Evolutionary conservation across 2,113 vertebrate genomes (phyloP), one percentile per base, ranked within the genome.

Genomic region (Cololabis saira): DNA sequence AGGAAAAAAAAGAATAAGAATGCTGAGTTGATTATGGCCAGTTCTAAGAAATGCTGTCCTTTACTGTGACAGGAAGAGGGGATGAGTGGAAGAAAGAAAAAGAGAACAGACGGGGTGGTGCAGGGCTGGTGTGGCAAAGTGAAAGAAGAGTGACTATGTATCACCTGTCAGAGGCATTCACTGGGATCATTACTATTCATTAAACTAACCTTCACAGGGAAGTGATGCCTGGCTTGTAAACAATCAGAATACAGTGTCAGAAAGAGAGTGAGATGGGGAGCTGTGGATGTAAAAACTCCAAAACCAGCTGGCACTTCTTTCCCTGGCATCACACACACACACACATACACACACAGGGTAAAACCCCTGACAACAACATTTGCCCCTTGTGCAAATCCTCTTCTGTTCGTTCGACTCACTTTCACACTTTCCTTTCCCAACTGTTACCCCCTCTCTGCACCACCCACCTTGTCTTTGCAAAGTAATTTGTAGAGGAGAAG

Each of bases 401-500:
- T 65, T 71, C 27, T 58, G 55, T 76, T 70, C 62, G 76, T 59
- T 75, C 73, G 69, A 74, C 71, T 85, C 82, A 74, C 78, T 86
- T 75, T 66, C 69, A 49, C 45, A 61, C 68, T 67, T 81, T 74
- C 69, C 76, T 81, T 68, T 67, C 61, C 75, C 60, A 75, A 81
- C 82, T 82, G 74, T 77, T 81, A 64, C 71, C 81, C 78, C 49
- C 50, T 67, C 73, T 50, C 27, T 56, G 67, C 60, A 5, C 62
- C 80, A 83, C 85, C 89, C 86, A 76, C 87, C 89, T 95, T 95
- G 94, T 94, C 95, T 97, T 95, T 96, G 95, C 95, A 94, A 96
- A 98, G 94, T 98, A 96, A 98, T 98, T 99, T 98, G 96, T 98
- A 77, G 95, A 97, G 94, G 94, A 95, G 96, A 95, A 97, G 97